Evolutionary conservation across 2,888 invertebrate species (phyloP).

Genomic region (Melieria crassipennis): DNA sequence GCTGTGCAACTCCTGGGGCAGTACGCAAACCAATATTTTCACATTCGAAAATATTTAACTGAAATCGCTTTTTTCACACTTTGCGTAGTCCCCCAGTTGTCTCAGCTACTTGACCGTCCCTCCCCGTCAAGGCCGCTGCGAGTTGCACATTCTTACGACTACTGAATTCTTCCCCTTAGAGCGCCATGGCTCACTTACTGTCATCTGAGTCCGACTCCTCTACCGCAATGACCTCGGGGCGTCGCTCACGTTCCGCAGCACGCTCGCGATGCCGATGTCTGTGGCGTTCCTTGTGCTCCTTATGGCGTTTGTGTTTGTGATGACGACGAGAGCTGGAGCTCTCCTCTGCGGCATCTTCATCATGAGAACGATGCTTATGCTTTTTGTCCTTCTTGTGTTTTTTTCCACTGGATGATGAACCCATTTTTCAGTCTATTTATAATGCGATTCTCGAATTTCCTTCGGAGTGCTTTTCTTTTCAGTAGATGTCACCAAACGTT

Average conservation of each 20-base stretch:
- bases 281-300: constrained; percentile 53
- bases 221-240: constrained; percentile 56
- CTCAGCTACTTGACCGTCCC: not conserved
- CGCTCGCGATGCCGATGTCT: constrained; percentile 56
- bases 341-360: constrained; percentile 41
- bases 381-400: constrained; percentile 65
- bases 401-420: constrained; percentile 62
- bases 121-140: constrained; percentile 9
- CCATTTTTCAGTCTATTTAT: constrained; percentile 52
- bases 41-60: constrained; percentile 28
- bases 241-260: constrained; percentile 41
- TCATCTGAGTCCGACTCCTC: constrained; percentile 65
- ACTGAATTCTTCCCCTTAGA: constrained; percentile 9
- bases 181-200: constrained; percentile 56
- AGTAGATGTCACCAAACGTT: constrained; percentile 20
- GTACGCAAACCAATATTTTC: constrained; percentile 37
- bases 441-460: constrained; percentile 9
- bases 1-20: constrained; percentile 51
- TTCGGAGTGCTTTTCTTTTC: constrained; percentile 17
- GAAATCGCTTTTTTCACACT: constrained; percentile 49
- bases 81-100: constrained; percentile 40
- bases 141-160: constrained; percentile 41
- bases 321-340: constrained; percentile 46
- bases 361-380: constrained; percentile 53
- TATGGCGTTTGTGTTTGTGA: constrained; percentile 58